Percentiles rank a stretch among this genome's conserved stretches.
These are phyloP conservation scores for Festucalex cinctus DNA, from an alignment of 2,113 vertebrate genomes.

Conservation along the genomic window DNA sequence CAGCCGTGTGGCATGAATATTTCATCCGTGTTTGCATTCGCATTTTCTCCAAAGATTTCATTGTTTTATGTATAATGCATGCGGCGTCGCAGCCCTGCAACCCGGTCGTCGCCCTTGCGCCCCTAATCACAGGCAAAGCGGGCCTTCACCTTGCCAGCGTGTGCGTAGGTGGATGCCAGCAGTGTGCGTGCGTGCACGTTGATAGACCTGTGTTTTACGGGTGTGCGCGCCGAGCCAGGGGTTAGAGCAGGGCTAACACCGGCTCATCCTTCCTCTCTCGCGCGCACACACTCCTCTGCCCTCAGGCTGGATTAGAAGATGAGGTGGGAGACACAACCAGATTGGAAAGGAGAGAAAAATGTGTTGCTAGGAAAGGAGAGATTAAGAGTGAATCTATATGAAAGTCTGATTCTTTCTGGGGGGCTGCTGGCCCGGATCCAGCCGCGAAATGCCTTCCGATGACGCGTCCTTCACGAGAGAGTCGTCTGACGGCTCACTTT, in stretches of 20 bases:
- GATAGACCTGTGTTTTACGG: slow-evolving; percentile 11
- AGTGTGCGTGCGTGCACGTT: slow-evolving; percentile 14
- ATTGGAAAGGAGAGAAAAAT: slow-evolving; percentile 49
- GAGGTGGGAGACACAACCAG: slow-evolving; percentile 59
- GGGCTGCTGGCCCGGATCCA: slow-evolving; percentile 42
- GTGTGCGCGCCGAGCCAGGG: slow-evolving; percentile 32
- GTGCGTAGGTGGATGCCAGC: slow-evolving; percentile 12
- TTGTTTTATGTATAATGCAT: slow-evolving; percentile 65
- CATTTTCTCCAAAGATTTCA: slow-evolving; percentile 57
- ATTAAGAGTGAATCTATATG: slow-evolving; percentile 53
- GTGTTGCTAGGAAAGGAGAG: slow-evolving; percentile 48
- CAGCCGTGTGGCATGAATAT: slow-evolving; percentile 59
- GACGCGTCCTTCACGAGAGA: slow-evolving; percentile 26
- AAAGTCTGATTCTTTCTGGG: slow-evolving; percentile 32
- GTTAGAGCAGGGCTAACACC: slow-evolving; percentile 58
- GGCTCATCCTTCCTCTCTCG: slow-evolving; percentile 47
- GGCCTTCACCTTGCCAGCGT: slow-evolving; percentile 29
- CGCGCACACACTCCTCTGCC: slow-evolving; percentile 29
- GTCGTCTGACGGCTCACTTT: slow-evolving; percentile 15
- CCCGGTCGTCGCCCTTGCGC: slow-evolving; percentile 51
- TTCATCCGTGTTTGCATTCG: slow-evolving; percentile 67
- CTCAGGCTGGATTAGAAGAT: slow-evolving; percentile 68
- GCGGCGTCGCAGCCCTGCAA: slow-evolving; percentile 31
- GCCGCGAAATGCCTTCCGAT: slow-evolving; percentile 46
- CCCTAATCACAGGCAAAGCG: slow-evolving; percentile 43